phyloP scores from a whole-genome alignment of 1,140 invertebrate genomes.

The Scaptomyza graminum region DNA sequence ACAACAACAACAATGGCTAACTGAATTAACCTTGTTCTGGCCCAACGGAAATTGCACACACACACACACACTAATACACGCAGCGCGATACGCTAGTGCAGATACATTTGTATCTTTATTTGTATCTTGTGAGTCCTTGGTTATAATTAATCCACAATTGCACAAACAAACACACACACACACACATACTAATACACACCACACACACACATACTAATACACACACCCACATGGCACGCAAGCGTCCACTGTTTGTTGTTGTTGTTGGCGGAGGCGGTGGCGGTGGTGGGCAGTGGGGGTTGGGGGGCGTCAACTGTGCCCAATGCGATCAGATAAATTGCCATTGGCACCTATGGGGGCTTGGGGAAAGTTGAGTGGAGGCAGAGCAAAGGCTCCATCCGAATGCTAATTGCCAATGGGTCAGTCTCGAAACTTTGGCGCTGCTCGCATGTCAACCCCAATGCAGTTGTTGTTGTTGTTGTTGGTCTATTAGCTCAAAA shows the following conservation, averaged over 20 bases:
- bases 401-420: conserved; percentile 77
- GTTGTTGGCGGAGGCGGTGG: conserved; percentile 12
- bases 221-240: conserved; percentile 34
- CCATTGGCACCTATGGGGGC: conserved; percentile 36
- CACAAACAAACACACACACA: conserved; percentile 51
- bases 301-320: conserved; percentile 40
- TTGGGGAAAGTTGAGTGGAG: no score
- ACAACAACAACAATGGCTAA: conserved; percentile 62
- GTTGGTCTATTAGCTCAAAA: conserved; percentile 58
- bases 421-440: conserved; percentile 29
- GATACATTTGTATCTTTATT: conserved; percentile 78
- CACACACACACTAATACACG: conserved; percentile 18
- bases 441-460: conserved; percentile 63
- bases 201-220: conserved; percentile 8
- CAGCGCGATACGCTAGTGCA: conserved; percentile 41
- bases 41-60: conserved; percentile 68
- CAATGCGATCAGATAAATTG: conserved; percentile 53
- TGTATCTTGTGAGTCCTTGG: conserved; percentile 77
- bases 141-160: conserved; percentile 80
- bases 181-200: conserved; percentile 5
- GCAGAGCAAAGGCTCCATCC: conserved; percentile 16
- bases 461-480: conserved; percentile 18
- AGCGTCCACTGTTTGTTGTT: conserved; percentile 36
- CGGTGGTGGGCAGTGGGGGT: no score
- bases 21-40: conserved; percentile 78